These are phyloP conservation scores for Microctonus aethiopoides DNA, from an alignment of 2,888 invertebrate genomes.

Conservation along the genomic window DNA sequence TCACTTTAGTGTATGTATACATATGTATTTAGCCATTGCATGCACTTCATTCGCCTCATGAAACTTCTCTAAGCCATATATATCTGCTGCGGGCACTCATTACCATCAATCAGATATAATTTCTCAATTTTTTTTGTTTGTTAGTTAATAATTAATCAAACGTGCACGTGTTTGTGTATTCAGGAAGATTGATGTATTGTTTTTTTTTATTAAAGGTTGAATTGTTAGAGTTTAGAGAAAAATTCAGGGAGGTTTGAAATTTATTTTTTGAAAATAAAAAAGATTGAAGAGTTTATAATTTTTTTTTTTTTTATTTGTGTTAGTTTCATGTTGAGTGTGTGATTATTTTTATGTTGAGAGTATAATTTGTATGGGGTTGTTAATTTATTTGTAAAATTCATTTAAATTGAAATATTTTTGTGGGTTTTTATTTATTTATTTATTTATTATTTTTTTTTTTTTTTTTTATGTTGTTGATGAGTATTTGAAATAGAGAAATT, in stretches of 20 bases:
- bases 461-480: not conserved
- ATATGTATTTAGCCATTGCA: not conserved
- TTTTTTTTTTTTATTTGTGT: not conserved
- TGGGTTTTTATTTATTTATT: no score
- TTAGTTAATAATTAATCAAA: slow-evolving; percentile 9
- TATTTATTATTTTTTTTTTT: not conserved
- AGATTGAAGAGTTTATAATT: not conserved
- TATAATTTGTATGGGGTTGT: not conserved
- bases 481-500: not conserved
- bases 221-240: not conserved
- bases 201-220: not conserved
- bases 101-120: slow-evolving; percentile 14
- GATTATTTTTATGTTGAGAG: not conserved
- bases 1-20: not conserved
- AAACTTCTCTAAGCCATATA: not conserved
- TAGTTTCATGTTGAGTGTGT: no score
- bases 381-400: not conserved
- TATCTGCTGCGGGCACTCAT: slow-evolving; percentile 7
- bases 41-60: slow-evolving; percentile 15
- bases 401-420: no score
- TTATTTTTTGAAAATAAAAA: not conserved
- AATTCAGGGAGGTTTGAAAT: not conserved
- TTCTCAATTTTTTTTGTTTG: not conserved
- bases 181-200: not conserved
- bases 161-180: not conserved